Base-by-base conservation (phyloP, 37 sponge, comb jelly and placozoan genomes). In the Hexactinellida sp. region DNA sequence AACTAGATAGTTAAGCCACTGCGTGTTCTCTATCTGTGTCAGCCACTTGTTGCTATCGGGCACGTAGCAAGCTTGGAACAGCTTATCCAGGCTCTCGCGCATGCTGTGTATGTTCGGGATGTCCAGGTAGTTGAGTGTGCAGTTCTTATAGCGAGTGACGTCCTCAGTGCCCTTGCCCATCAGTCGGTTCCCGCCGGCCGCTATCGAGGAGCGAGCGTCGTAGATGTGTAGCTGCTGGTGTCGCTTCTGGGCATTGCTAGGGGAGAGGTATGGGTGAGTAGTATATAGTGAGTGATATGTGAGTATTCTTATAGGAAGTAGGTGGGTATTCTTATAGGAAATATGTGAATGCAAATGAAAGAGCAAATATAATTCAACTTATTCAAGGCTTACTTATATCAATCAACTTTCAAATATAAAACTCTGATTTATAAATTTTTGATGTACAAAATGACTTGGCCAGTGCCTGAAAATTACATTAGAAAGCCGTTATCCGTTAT, bases 91-190 rank as follows among this genome's bases (percentile, higher is more conserved):
- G 47, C 99, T 98, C 85, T 98, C 99, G 37, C 99, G 38, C 87
- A 98, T 95, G 0, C 91, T 94, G 83, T 98, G 99, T 88, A 98
- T 98, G 86, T 98, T 98, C 52, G 95, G 97, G 24, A 98, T 98
- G 83, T 94, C 94, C 54, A 98, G 91, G 83, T 92, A 87, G 25
- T 84, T 86, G 54, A 98, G 88, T 37, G 85, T 88, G 21, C 94
- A 89, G 37, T 84, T 84, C 1, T 84, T 82, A 85, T 98, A 98
- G 41, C 89, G 88, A 30, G 88, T 41, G 0, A 91, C 83, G 84
- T 91, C 87, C 71, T 98, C 99, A 24, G 96, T 98, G 0, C 99
- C 99, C 54, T 94, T 94, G 0, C 99, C 99, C 95, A 88, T 92
- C 36, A 98, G 83, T 47, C 82, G 89, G 87, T 98, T 98, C n/a